Evolutionary conservation across 2,797 vertebrate genomes (phyloP).

Genomic region (Lepus townsendii): DNA sequence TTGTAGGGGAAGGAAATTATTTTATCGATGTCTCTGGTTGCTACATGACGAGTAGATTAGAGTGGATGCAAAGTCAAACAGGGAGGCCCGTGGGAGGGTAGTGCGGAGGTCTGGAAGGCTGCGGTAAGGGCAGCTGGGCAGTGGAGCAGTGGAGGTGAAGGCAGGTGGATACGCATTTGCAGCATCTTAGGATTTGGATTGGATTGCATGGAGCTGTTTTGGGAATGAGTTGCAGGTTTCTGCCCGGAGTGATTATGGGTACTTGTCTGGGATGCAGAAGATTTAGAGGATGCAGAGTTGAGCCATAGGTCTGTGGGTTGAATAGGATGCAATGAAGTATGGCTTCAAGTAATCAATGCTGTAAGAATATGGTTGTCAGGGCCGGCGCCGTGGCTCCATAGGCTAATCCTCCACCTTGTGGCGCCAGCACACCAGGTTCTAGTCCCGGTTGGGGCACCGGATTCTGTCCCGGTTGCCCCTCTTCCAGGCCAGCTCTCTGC

Average conservation of each 20-base stretch:
- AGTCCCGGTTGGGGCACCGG: too few relatives aligned
- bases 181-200: too few relatives aligned
- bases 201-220: background rate
- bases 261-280: background rate
- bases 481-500: too few relatives aligned
- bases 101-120: background rate
- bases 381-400: too few relatives aligned
- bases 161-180: accelerated
- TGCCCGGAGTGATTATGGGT: background rate
- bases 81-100: accelerated
- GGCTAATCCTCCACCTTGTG: too few relatives aligned
- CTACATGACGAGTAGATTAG: too few relatives aligned
- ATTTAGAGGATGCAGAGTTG: background rate
- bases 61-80: background rate
- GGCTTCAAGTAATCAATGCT: background rate
- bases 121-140: accelerated
- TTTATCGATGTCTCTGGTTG: background rate
- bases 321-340: background rate
- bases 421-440: too few relatives aligned
- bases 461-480: too few relatives aligned
- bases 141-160: accelerated
- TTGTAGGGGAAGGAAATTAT: background rate
- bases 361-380: background rate
- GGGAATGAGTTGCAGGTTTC: background rate
- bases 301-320: background rate